phyloP scores from a whole-genome alignment of 1,140 invertebrate species.

The Caenorhabditis brenneri region DNA sequence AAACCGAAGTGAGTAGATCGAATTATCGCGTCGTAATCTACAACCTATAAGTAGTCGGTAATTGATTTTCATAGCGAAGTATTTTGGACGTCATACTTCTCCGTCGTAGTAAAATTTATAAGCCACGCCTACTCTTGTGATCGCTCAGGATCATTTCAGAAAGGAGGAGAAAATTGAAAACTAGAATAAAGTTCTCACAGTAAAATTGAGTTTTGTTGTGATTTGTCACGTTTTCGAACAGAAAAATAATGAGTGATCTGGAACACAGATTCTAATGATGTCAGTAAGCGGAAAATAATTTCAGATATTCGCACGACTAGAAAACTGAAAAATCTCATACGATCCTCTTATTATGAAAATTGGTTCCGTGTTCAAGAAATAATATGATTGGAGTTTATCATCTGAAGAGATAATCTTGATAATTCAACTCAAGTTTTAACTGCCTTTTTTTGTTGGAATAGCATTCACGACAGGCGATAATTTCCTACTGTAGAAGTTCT shows the following conservation, averaged over 20 bases:
- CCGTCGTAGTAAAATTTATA: background rate
- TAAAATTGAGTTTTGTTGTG: background rate
- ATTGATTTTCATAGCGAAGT: slow-evolving; percentile 1
- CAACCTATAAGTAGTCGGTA: background rate
- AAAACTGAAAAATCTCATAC: background rate
- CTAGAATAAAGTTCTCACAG: background rate
- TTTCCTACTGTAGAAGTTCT: too few species aligned
- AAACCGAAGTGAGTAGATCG: background rate
- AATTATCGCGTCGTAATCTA: background rate
- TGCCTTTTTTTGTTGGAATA: too few species aligned
- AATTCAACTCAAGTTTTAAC: too few species aligned
- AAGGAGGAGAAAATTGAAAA: background rate
- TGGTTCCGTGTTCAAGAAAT: background rate
- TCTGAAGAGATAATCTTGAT: too few species aligned
- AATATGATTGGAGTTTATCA: background rate
- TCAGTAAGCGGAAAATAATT: background rate
- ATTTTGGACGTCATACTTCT: slow-evolving; percentile 15
- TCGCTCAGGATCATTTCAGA: background rate
- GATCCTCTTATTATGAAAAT: background rate
- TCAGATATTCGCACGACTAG: background rate
- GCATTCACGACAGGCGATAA: too few species aligned
- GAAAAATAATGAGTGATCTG: background rate
- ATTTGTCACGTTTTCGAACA: background rate
- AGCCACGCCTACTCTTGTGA: background rate
- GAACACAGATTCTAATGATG: background rate